Base-by-base conservation (phyloP, 2,888 invertebrate genomes). In the Troides aeacus region DNA sequence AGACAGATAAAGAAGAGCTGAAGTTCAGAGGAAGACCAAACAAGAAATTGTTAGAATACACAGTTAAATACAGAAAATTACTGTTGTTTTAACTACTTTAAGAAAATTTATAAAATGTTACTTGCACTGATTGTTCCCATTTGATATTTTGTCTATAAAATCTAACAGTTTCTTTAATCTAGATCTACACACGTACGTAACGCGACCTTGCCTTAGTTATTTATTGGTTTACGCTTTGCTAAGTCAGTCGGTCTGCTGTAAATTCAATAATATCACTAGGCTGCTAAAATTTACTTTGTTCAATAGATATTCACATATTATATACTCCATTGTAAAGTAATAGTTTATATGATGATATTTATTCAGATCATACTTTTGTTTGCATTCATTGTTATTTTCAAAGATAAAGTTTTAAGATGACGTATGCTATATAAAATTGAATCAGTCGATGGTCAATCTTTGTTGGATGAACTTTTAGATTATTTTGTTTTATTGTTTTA, bases 121-220 rank as follows among this genome's bases (percentile, higher is more conserved):
- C 1, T 39, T 6, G 39, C 10, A 39, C 8, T 10, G 39, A 39
- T 10, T 10, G 39, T 50, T 18, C 17, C 15, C 1, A 15, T 50
- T 50, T 50, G 50, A 50, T 17, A 15, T 17, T 5, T 50, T 50
- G 17, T 50, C 17, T 17, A 15, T 18, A 5, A 50, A 50, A 39
- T 10, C 10, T 50, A 50, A 15, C 17, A 50, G 1, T 50, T 50
- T 50, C 18, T 5, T 50, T 15, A 50, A 15, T 50, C 3, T 50
- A 62, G 24, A 18, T 46, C 39, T 23, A 50, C 23, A 23, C 50
- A 63, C 4, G 36, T 63, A 23, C 42, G 21, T 36, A 59, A 0
- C 39, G 39, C 39, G 68, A 64, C 68, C 59, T 68, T 68, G 59
- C n/a, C 46, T 57, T 42, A 63, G 21, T 46, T 50, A 63, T 63